Base-by-base conservation (phyloP, 2,113 vertebrate genomes). In the Chloroceryle aenea region DNA sequence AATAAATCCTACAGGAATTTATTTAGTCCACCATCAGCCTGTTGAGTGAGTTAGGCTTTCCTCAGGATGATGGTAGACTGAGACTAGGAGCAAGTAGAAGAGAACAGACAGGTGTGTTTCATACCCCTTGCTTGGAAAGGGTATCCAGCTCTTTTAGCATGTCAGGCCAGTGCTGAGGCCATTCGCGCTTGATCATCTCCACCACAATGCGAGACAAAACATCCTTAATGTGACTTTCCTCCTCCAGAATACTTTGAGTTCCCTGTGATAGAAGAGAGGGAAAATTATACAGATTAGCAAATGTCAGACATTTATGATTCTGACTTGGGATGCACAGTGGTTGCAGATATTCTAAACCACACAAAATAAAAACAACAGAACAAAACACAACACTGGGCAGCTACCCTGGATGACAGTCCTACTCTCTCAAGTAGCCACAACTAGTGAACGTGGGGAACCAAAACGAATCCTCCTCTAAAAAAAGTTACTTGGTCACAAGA, bases 141-240 rank as follows among this genome's bases (percentile, higher is more conserved):
- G 98, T 96, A 82, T 99, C 99, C 98, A 99, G 96, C 96, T 99
- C 99, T 95, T 98, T 98, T 6, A 99, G 98, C 99, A 99, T 99
- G 64, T 99, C 98, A 62, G 99, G 99, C 99, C 99, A 99, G 73
- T 99, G 98, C 90, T 99, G 99, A 38, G 99, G 99, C 99, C 99
- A 99, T 79, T 99, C 99, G 10, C 99, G 98, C 95, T 99, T 99
- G 72, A 99, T 99, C 99, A 99, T 99, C 96, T 99, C 99, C 40
- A 99, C 99, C 32, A 99, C 98, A 71, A 99, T 99, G 74, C 99
- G 98, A 62, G 99, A 99, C 34, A 99, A 95, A 66, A 98, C 99
- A 89, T 99, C 99, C 97, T 99, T 99, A 91, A 99, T 99, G 83
- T 99, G 99, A 96, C 99, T 99, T 95, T 99, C 99, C 91, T 99